Conservation (phyloP, 1,140 invertebrate species). For the Vanessa tameamea region DNA sequence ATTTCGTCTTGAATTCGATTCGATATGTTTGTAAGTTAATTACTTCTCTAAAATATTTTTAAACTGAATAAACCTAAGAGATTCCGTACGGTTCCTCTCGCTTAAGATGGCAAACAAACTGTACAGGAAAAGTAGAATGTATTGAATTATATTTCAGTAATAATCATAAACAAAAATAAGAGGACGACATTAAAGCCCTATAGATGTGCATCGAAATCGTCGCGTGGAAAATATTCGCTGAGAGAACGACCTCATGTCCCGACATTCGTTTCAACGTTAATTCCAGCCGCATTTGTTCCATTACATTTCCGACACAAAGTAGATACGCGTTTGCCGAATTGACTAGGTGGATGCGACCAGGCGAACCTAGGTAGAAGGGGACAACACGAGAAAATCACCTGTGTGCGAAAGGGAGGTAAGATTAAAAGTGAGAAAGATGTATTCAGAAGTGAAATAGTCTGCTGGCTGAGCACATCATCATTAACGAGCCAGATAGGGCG, state of each 20-base stretch:
- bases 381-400: slow-evolving; percentile 44
- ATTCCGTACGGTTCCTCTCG: too few relatives aligned
- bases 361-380: slow-evolving; percentile 61
- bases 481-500: slow-evolving; percentile 80
- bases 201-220: slow-evolving; percentile 76
- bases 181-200: slow-evolving; percentile 45
- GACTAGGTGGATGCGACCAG: slow-evolving; percentile 78
- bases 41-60: too few relatives aligned
- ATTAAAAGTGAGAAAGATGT: slow-evolving; percentile 82
- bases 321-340: slow-evolving; percentile 80
- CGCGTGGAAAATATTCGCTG: slow-evolving; percentile 76
- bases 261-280: slow-evolving; percentile 79
- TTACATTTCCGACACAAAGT: slow-evolving; percentile 81
- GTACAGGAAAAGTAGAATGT: too few relatives aligned
- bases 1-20: too few relatives aligned
- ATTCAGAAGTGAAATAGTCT: slow-evolving; percentile 83
- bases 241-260: slow-evolving; percentile 72
- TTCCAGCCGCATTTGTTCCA: slow-evolving; percentile 80
- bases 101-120: too few relatives aligned
- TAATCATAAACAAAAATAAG: slow-evolving; percentile 53
- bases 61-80: too few relatives aligned
- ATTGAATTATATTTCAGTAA: slow-evolving; percentile 8
- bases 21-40: too few relatives aligned
- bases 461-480: slow-evolving; percentile 82
- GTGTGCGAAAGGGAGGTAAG: slow-evolving; percentile 59